Evolutionary conservation across 2,888 invertebrate species (phyloP).

Genomic region (Muschampia plurimacula): DNA sequence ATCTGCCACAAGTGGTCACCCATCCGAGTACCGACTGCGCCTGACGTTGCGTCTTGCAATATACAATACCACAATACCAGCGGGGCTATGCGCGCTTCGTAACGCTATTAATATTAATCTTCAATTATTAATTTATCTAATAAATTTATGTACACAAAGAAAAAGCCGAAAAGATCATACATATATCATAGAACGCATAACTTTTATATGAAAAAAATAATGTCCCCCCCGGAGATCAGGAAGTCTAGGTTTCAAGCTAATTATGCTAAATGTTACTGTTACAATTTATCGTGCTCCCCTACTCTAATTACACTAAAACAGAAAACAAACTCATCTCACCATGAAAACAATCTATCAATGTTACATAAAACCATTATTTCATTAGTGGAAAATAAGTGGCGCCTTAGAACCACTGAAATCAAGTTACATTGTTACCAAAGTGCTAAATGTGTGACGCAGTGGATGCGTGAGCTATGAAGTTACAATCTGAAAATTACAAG

Average conservation of each 20-base stretch:
- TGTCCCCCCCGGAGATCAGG: no score
- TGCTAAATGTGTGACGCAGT: conserved; percentile 46
- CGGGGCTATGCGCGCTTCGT: no score
- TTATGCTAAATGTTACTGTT: not conserved
- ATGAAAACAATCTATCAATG: conserved; percentile 10
- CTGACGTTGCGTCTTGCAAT: no score
- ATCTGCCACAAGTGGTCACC: no score
- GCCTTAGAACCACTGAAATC: conserved; percentile 44
- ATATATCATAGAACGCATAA: no score
- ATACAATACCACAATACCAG: no score
- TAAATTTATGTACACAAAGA: no score
- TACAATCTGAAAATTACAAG: conserved; percentile 30
- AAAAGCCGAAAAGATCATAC: no score
- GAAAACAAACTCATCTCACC: not conserved
- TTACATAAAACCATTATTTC: conserved; percentile 17
- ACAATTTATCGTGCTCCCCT: not conserved
- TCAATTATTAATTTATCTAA: no score
- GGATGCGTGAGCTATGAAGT: not conserved
- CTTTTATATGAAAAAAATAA: no score
- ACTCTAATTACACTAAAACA: not conserved
- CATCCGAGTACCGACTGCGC: no score
- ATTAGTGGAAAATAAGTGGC: conserved; percentile 21
- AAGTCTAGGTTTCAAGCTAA: not conserved
- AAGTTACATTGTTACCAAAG: conserved; percentile 49
- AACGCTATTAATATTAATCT: no score